Evolutionary conservation across 2,888 invertebrate genomes (phyloP).

Genomic region (Chloroclysta siterata): DNA sequence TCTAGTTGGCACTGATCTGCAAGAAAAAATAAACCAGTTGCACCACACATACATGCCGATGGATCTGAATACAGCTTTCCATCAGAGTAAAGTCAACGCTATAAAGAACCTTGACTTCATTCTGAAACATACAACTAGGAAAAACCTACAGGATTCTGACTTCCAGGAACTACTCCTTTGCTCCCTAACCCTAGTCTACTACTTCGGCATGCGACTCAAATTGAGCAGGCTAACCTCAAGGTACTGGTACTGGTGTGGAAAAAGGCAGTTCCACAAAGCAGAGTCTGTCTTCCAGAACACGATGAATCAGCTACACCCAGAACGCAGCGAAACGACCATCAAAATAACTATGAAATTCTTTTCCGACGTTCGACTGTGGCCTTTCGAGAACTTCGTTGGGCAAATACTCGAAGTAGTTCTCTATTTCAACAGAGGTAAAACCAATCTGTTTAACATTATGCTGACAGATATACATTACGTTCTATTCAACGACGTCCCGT

Average conservation of each 20-base stretch:
- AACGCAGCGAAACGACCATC: slow-evolving; percentile 59
- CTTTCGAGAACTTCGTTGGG: slow-evolving; percentile 60
- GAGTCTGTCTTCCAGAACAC: slow-evolving; percentile 61
- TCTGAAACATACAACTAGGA: slow-evolving; percentile 46
- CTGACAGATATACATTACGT: slow-evolving; percentile 64
- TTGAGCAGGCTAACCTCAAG: slow-evolving; percentile 49
- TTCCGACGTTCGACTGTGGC: slow-evolving; percentile 58
- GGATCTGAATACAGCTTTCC: slow-evolving; percentile 50
- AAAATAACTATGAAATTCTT: slow-evolving; percentile 62
- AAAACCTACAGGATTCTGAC: slow-evolving; percentile 52
- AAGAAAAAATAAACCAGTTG: slow-evolving; percentile 53
- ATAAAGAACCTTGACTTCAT: slow-evolving; percentile 54
- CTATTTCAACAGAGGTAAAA: slow-evolving; percentile 58
- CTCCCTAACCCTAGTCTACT: slow-evolving; percentile 61
- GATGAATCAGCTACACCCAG: slow-evolving; percentile 59
- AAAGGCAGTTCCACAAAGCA: slow-evolving; percentile 56
- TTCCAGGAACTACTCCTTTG: slow-evolving; percentile 58
- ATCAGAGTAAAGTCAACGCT: slow-evolving; percentile 53
- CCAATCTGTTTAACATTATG: slow-evolving; percentile 60
- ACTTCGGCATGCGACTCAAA: slow-evolving; percentile 67
- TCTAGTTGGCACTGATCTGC: slow-evolving; percentile 41
- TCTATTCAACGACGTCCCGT: slow-evolving; percentile 58
- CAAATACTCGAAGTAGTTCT: slow-evolving; percentile 65
- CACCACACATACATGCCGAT: slow-evolving; percentile 53
- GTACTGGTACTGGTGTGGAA: slow-evolving; percentile 52